These are phyloP conservation scores for Palythoa heliodiscus DNA, from an alignment of 92 coral and sea anemone species.

Conservation along the genomic window DNA sequence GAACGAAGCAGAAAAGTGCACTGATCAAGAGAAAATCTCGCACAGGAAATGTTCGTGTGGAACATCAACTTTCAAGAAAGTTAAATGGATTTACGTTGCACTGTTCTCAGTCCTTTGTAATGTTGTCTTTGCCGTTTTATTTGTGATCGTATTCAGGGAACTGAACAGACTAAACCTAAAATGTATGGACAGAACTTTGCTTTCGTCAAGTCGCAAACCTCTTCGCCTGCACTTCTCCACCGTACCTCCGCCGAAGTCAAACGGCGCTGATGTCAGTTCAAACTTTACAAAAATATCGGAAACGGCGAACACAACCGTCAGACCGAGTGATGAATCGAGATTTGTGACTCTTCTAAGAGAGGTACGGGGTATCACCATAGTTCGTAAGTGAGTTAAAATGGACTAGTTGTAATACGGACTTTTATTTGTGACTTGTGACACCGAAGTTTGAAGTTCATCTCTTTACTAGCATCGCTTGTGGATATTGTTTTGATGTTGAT, in stretches of 20 bases:
- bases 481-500: slow-evolving; percentile 10
- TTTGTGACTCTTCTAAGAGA: slow-evolving; percentile 11
- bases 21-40: slow-evolving; percentile 24
- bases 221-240: slow-evolving; percentile 24
- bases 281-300: background rate
- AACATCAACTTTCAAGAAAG: slow-evolving; percentile 40
- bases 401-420: slow-evolving; percentile 17
- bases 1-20: slow-evolving; percentile 28
- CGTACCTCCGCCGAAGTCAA: background rate
- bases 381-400: slow-evolving; percentile 33
- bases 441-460: slow-evolving; percentile 7
- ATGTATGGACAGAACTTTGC: slow-evolving; percentile 33
- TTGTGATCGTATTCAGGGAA: slow-evolving; percentile 84
- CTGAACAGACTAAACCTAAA: slow-evolving; percentile 71
- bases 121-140: slow-evolving; percentile 77
- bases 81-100: slow-evolving; percentile 48
- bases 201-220: slow-evolving; percentile 6
- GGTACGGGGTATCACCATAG: slow-evolving; percentile 5
- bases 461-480: slow-evolving; percentile 2
- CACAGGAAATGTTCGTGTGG: slow-evolving; percentile 69
- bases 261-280: slow-evolving; percentile 27
- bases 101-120: slow-evolving; percentile 75
- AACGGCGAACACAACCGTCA: slow-evolving; percentile 8
- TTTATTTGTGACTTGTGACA: slow-evolving; percentile 1
- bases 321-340: slow-evolving; percentile 8